A percentile compares a stretch with the other conserved stretches of the same genome.
Evolutionary conservation across 2,113 vertebrate species (phyloP).

Genomic region (Phyllopteryx taeniolatus): DNA sequence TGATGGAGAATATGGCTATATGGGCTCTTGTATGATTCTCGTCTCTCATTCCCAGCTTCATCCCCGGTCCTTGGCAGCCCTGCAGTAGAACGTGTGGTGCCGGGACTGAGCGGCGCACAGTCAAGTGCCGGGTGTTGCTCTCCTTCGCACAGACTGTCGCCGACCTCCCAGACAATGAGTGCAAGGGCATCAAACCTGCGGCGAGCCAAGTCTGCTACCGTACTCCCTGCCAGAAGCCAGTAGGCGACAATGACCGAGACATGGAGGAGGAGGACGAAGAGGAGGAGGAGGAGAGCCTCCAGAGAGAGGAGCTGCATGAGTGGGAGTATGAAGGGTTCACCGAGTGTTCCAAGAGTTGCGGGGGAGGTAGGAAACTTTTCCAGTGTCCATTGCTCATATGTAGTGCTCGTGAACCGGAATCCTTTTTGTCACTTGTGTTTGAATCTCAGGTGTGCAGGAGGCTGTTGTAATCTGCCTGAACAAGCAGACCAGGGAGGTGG

Average conservation of each 20-base stretch:
- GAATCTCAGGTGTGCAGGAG: constrained; percentile 86
- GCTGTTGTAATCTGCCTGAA: constrained; percentile 92
- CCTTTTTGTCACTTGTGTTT: background rate
- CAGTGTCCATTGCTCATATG: background rate
- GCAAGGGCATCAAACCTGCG: constrained; percentile 83
- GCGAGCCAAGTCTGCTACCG: constrained; percentile 81
- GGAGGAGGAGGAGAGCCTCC: constrained; percentile 42
- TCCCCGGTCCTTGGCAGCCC: constrained; percentile 85
- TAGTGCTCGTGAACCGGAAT: background rate
- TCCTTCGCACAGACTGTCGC: constrained; percentile 92
- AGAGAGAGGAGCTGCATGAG: constrained; percentile 83
- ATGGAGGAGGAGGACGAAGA: background rate
- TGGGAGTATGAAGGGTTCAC: constrained; percentile 95
- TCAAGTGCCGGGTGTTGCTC: constrained; percentile 91
- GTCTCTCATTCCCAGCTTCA: constrained; percentile 75
- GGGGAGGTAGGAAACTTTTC: constrained; percentile 80
- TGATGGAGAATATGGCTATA: background rate
- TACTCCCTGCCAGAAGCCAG: constrained; percentile 76
- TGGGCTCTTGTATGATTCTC: background rate
- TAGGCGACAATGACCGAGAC: constrained; percentile 24
- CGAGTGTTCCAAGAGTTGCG: constrained; percentile 88
- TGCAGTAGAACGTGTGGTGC: constrained; percentile 89
- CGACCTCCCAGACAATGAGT: constrained; percentile 89
- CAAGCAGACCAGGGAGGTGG: constrained; percentile 85
- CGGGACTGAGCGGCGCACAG: constrained; percentile 80